Conservation (phyloP, 1,140 invertebrate species). For the Drosophila triauraria region DNA sequence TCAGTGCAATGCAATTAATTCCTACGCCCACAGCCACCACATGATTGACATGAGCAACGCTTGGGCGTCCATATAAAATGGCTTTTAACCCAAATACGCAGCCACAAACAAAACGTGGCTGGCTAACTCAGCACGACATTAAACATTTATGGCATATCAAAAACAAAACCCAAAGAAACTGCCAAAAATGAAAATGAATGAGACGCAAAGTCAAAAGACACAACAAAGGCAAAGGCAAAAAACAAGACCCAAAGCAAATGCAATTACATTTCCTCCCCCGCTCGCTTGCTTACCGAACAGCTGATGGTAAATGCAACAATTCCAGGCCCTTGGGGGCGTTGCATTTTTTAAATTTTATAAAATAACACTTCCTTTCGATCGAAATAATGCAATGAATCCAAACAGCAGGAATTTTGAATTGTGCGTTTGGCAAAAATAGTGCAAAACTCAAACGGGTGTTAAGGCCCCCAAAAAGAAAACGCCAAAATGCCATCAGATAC, state of each 20-base stretch:
- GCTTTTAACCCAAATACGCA: conserved; percentile 78
- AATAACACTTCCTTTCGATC: conserved; percentile 55
- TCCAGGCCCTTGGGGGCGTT: conserved; percentile 37
- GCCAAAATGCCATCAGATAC: conserved; percentile 54
- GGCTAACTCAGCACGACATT: conserved; percentile 69
- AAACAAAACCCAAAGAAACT: conserved; percentile 47
- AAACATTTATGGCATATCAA: conserved; percentile 61
- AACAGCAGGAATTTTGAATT: conserved; percentile 42
- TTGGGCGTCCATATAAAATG: conserved; percentile 62
- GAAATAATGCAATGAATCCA: conserved; percentile 57
- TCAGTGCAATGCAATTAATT: conserved; percentile 48
- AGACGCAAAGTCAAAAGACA: conserved; percentile 36
- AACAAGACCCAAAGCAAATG: conserved; percentile 38
- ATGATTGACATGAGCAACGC: conserved; percentile 45
- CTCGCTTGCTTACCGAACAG: conserved; percentile 41
- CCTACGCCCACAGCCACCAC: conserved; percentile 41
- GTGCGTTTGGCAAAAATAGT: conserved; percentile 63
- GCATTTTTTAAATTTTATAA: conserved; percentile 38
- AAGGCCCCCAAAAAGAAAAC: conserved; percentile 31
- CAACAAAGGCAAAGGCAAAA: conserved; percentile 19
- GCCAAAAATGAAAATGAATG: conserved; percentile 65
- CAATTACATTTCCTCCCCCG: conserved; percentile 39
- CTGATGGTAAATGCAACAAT: conserved; percentile 64
- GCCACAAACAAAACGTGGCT: conserved; percentile 63
- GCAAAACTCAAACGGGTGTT: conserved; percentile 71